These are phyloP conservation scores for Pseudotriccus pelzelni DNA, from an alignment of 2,797 vertebrate genomes.

Conservation along the genomic window DNA sequence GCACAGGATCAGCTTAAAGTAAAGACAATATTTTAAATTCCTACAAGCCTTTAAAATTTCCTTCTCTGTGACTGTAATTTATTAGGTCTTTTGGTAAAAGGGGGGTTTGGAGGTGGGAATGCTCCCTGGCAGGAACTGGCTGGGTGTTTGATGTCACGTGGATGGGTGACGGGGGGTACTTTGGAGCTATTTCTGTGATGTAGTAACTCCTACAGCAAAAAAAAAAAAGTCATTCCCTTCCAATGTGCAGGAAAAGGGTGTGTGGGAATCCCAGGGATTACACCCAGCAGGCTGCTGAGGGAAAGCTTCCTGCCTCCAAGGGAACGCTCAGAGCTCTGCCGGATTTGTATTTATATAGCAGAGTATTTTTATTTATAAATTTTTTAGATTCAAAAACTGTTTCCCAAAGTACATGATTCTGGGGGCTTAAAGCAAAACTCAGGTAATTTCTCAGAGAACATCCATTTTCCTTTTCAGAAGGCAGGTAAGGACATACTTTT, in stretches of 20 bases:
- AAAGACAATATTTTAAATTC: neutral
- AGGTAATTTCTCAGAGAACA: slow-evolving; percentile 32
- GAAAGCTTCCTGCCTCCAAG: neutral
- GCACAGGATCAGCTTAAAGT: neutral
- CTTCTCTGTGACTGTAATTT: neutral
- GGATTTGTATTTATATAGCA: neutral
- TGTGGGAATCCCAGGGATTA: neutral
- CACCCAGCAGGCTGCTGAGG: neutral
- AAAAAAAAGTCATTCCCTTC: neutral
- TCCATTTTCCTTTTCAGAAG: slow-evolving; percentile 56
- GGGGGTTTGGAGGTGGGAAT: neutral
- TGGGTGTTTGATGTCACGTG: neutral
- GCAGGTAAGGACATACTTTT: slow-evolving; percentile 43
- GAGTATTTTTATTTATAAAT: neutral
- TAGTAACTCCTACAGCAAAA: neutral
- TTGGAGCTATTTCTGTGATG: neutral
- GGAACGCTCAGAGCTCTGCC: neutral
- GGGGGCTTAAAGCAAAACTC: neutral
- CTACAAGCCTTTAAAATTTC: neutral
- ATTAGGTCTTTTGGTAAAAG: neutral
- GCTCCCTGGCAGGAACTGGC: neutral
- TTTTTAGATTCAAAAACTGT: neutral
- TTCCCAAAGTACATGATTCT: neutral
- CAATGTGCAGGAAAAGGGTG: neutral
- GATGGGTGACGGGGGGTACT: neutral